A percentile compares a stretch with the other conserved stretches of the same genome.
Conservation (phyloP, 2,113 vertebrate species). For the Mungos mungo region DNA sequence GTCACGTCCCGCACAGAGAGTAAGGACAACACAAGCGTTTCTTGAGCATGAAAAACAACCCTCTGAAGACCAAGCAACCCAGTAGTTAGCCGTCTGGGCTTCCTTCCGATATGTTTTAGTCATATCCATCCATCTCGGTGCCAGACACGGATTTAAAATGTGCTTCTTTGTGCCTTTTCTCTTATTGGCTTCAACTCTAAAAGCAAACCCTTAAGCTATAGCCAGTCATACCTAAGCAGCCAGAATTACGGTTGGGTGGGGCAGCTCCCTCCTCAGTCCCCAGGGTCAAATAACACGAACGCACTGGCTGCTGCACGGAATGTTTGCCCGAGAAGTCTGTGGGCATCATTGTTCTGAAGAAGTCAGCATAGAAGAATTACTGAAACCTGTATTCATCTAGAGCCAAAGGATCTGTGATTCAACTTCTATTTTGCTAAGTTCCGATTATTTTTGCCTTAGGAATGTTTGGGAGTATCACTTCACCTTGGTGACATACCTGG, state of each 20-base stretch:
- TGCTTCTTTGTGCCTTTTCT: neutral
- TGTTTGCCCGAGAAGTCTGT: neutral
- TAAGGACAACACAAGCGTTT: too few species aligned
- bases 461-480: neutral
- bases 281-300: too few species aligned
- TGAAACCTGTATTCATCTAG: neutral
- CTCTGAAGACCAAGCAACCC: neutral
- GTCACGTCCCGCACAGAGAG: too few species aligned
- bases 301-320: accelerated
- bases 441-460: neutral
- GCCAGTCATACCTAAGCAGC: neutral
- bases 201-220: neutral
- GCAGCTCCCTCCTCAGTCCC: neutral
- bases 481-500: neutral
- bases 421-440: neutral
- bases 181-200: neutral
- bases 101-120: neutral
- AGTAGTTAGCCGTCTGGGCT: neutral
- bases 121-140: neutral
- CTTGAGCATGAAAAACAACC: neutral
- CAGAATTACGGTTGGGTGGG: neutral
- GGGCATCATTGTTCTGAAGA: neutral
- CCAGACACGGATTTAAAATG: neutral
- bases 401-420: neutral
- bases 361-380: neutral